Evolutionary conservation across 2,113 vertebrate species (phyloP), one percentile per base, ranked within the genome.

Genomic region (Microcebus tavaratra): DNA sequence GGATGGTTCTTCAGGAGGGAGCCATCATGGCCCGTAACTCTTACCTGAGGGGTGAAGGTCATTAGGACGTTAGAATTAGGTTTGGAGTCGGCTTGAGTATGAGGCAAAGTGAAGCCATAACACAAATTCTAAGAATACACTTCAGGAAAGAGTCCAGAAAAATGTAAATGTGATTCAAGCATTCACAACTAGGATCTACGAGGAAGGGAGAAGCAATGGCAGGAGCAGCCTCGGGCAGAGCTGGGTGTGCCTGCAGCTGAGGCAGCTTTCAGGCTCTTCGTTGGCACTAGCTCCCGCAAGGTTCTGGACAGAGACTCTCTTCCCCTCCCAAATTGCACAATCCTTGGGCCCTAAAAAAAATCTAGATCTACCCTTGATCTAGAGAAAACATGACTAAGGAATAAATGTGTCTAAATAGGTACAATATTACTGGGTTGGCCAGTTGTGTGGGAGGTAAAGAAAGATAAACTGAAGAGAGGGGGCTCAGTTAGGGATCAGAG

Each of bases 11-110:
- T 92, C 63, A 97, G 88, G 15, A 88, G 23, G 27, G 96, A 63
- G 68, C 59, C 90, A 6, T 96, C 57, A 1, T 80, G 90, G 50
- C 31, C 70, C 27, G 36, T 91, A n/a, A 76, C 95, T 88, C 80
- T 96, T 82, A 96, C 18, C 95, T 96, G 92, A 87, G 34, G 50
- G 53, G 34, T 25, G 6, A 88, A 95, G 23, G 55, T 81, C 45
- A 87, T 63, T 8, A 45, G n/a, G 27, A 8, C 14, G 25, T 88
- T 57, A 78, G 80, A 75, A 25, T 86, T 39, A 91, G 72, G 4
- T 72, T n/a, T 48, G 17, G 53, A 89, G 25, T 21, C 82, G 20
- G 1, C 61, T 45, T 12, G 14, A n/a, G 18, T 53, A 23, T 36
- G 48, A 68, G n/a, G 53, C 23, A 73, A 65, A 73, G 84, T 23